Conservation (phyloP, 2,797 vertebrate genomes). For the Poeciliopsis turneri region DNA sequence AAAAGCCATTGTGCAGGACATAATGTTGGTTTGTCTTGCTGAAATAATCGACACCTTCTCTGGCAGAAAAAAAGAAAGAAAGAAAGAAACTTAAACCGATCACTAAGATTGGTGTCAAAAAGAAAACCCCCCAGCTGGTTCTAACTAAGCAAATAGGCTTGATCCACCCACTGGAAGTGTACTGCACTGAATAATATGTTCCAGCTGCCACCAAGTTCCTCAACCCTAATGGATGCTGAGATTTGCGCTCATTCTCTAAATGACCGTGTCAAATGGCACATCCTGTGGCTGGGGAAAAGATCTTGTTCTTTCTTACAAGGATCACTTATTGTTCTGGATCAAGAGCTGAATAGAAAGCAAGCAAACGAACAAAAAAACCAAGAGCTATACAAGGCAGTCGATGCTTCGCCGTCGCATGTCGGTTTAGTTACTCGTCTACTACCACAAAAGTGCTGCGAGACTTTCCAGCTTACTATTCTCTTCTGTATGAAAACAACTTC, state of each 20-base stretch:
- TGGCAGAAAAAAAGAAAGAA: neutral
- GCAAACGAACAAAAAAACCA: neutral
- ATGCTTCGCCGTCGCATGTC: neutral
- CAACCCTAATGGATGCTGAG: neutral
- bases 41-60: neutral
- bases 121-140: neutral
- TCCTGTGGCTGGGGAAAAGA: neutral
- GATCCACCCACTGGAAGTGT: slow-evolving; percentile 2
- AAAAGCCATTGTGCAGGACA: neutral
- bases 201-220: slow-evolving; percentile 1
- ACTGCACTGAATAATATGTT: neutral
- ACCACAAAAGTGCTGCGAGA: neutral
- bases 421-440: neutral
- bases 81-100: neutral
- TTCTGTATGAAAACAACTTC: neutral
- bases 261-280: neutral
- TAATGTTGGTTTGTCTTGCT: neutral
- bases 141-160: slow-evolving; percentile 1
- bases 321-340: neutral
- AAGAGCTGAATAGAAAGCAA: neutral
- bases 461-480: too few relatives aligned
- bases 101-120: neutral
- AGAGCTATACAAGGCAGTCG: neutral
- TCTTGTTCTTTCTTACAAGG: neutral
- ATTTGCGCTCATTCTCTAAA: slow-evolving; percentile 1